These are phyloP conservation scores for Otus sunia DNA, from an alignment of 2,113 vertebrate genomes.

Conservation along the genomic window DNA sequence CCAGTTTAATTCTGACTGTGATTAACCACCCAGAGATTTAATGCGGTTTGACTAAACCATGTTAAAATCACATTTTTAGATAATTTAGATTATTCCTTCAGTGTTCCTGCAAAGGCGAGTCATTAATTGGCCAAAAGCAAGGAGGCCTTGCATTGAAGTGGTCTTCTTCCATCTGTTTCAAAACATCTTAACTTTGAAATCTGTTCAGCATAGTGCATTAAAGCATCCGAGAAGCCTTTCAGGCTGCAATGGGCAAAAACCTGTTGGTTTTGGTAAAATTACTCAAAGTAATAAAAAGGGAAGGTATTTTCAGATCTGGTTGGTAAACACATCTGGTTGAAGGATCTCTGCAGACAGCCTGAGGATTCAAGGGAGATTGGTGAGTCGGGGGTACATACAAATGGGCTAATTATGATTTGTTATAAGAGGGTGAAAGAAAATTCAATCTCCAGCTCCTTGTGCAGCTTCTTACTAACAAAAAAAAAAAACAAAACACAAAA, in stretches of 20 bases:
- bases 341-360: background rate
- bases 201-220: background rate
- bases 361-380: background rate
- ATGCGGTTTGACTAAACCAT: background rate
- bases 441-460: background rate
- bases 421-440: background rate
- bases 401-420: background rate
- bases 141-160: background rate
- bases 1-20: background rate
- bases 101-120: background rate
- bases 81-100: background rate
- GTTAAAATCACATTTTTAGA: background rate
- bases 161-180: background rate
- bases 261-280: background rate
- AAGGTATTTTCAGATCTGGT: background rate
- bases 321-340: background rate
- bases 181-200: background rate
- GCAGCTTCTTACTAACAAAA: background rate
- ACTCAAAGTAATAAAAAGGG: background rate
- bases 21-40: background rate
- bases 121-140: background rate
- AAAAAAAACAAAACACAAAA: background rate
- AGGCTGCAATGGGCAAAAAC: background rate
- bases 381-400: background rate
- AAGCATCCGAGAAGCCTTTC: background rate